Evolutionary conservation across 2,113 vertebrate genomes (phyloP).

Genomic region (Cygnus buccinator): DNA sequence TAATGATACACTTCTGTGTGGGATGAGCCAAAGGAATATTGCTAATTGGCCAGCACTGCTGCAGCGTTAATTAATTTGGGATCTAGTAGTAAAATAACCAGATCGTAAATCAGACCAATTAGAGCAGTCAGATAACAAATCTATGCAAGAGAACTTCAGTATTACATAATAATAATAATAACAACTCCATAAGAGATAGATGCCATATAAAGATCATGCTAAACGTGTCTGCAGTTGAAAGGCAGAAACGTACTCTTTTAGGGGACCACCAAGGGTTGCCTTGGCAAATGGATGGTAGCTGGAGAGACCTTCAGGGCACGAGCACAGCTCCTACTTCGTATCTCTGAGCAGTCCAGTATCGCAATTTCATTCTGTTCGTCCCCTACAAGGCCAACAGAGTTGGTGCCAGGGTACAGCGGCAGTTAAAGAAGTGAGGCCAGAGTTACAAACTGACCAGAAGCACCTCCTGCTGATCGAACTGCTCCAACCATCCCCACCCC

Average conservation of each 20-base stretch:
- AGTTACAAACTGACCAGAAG: not conserved
- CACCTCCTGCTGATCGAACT: not conserved
- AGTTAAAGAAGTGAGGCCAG: not conserved
- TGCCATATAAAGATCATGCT: constrained; percentile 32
- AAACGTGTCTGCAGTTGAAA: not conserved
- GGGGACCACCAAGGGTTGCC: not conserved
- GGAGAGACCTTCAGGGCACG: not conserved
- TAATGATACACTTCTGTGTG: not conserved
- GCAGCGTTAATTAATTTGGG: constrained; percentile 35
- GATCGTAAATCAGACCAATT: constrained; percentile 61
- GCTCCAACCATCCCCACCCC: not conserved
- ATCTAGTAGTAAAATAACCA: constrained; percentile 17
- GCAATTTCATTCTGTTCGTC: not conserved
- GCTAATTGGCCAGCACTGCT: constrained; percentile 9
- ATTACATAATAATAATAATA: not conserved
- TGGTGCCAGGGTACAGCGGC: not conserved
- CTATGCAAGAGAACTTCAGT: not conserved
- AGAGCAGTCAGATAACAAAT: constrained; percentile 27
- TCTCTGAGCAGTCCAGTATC: not conserved
- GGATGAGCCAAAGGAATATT: constrained; percentile 26
- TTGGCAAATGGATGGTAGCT: not conserved
- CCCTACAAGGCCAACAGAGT: not conserved
- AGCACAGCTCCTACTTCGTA: not conserved
- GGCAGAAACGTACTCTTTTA: constrained; percentile 16
- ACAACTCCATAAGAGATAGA: not conserved